Evolutionary conservation across 2,888 invertebrate genomes (phyloP).

Genomic region (Timema podura): DNA sequence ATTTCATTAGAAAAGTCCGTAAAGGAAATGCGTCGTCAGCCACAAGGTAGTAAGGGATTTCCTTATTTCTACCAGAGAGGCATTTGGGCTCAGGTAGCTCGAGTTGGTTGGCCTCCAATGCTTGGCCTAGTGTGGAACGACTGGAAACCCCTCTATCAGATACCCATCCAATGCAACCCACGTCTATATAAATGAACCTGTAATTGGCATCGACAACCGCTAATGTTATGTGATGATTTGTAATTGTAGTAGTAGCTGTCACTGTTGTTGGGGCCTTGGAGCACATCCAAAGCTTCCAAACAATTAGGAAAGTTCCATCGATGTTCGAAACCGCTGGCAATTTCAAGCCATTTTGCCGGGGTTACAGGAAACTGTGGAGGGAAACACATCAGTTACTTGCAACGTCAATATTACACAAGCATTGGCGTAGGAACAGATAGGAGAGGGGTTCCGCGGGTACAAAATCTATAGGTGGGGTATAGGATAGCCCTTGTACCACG

Average conservation of each 20-base stretch:
- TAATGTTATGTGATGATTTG: not conserved
- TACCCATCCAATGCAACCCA: not conserved
- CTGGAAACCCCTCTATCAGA: not conserved
- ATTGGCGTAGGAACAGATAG: not conserved
- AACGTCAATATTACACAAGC: not conserved
- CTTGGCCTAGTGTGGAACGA: too few relatives aligned
- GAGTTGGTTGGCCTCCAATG: not conserved
- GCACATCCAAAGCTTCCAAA: not conserved
- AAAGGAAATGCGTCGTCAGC: constrained; percentile 4
- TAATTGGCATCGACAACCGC: not conserved
- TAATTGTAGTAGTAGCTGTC: too few relatives aligned
- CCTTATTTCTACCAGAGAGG: not conserved
- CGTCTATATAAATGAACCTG: constrained; percentile 4
- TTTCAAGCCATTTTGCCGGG: not conserved
- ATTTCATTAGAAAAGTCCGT: not conserved
- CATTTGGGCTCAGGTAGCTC: not conserved
- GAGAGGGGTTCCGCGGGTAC: not conserved
- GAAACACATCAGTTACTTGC: not conserved
- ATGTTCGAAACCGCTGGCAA: not conserved
- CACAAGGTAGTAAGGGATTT: not conserved
- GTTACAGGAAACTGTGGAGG: not conserved
- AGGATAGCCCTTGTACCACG: too few relatives aligned
- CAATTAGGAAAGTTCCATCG: not conserved
- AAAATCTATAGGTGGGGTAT: not conserved
- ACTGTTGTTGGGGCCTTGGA: too few relatives aligned